Conservation (phyloP, 2,113 vertebrate species). For the Polypterus senegalus region DNA sequence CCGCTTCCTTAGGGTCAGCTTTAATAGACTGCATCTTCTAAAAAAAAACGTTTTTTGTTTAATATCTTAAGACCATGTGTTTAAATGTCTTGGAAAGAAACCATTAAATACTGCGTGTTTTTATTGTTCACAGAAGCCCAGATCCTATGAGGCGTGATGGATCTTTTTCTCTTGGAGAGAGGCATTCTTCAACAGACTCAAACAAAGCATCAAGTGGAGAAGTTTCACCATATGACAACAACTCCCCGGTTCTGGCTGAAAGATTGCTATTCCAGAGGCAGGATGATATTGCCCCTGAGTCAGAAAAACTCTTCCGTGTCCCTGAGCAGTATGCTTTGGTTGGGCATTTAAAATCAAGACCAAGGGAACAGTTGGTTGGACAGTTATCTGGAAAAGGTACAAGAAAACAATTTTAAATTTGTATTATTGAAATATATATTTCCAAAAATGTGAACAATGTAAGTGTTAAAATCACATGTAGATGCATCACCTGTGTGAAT, state of each 20-base stretch:
- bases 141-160: slow-evolving; percentile 48
- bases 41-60: too few relatives aligned
- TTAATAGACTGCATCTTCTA: too few relatives aligned
- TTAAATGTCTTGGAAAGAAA: too few relatives aligned
- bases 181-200: slow-evolving; percentile 73
- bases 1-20: too few relatives aligned
- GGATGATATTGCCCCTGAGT: slow-evolving; percentile 38
- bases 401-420: too few relatives aligned
- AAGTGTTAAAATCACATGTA: too few relatives aligned
- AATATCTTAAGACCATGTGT: too few relatives aligned
- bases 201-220: slow-evolving; percentile 85
- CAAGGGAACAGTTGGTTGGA: slow-evolving; percentile 52
- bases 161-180: slow-evolving; percentile 59
- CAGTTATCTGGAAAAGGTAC: slow-evolving; percentile 61
- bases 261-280: slow-evolving; percentile 49
- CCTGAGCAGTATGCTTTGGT: slow-evolving; percentile 46
- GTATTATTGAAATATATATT: too few relatives aligned
- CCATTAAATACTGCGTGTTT: background rate
- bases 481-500: too few relatives aligned
- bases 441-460: too few relatives aligned
- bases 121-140: slow-evolving; percentile 49
- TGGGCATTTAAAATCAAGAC: slow-evolving; percentile 47
- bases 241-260: slow-evolving; percentile 77
- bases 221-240: slow-evolving; percentile 93
- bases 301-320: slow-evolving; percentile 49